Evolutionary conservation across 2,113 vertebrate genomes (phyloP).

Genomic region (Coracopsis vasa): DNA sequence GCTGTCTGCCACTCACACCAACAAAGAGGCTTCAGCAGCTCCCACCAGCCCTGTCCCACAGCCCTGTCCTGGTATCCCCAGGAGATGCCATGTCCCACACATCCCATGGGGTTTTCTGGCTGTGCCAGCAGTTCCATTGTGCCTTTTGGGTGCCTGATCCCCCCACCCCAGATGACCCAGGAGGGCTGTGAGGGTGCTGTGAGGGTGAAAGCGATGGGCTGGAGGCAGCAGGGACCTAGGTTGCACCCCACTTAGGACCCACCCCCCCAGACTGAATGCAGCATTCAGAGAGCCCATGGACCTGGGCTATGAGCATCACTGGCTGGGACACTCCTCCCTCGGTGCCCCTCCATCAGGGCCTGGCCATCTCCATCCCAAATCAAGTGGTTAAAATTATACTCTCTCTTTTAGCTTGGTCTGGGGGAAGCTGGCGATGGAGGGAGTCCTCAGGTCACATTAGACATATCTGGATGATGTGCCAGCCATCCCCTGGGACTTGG

Average conservation of each 20-base stretch:
- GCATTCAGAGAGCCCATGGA: neutral
- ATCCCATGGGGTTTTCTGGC: accelerated
- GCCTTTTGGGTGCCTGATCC: neutral
- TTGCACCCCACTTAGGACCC: neutral
- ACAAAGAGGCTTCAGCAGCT: neutral
- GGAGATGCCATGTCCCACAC: accelerated
- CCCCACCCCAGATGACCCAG: accelerated
- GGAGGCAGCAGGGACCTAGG: neutral
- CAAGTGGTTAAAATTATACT: neutral
- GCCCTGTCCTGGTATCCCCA: accelerated
- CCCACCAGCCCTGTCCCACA: neutral
- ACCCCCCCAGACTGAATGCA: neutral
- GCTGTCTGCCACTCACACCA: accelerated
- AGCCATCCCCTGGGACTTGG: accelerated
- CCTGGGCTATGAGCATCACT: neutral
- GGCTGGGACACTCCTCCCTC: accelerated
- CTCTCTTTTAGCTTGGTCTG: neutral
- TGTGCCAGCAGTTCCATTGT: neutral
- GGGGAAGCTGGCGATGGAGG: neutral
- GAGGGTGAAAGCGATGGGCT: neutral
- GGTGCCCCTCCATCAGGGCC: accelerated
- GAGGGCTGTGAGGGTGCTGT: neutral
- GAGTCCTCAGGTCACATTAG: neutral
- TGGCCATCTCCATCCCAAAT: neutral
- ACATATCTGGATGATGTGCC: neutral